Conservation (phyloP, 2,113 vertebrate species). For the Hippoglossus stenolepis region DNA sequence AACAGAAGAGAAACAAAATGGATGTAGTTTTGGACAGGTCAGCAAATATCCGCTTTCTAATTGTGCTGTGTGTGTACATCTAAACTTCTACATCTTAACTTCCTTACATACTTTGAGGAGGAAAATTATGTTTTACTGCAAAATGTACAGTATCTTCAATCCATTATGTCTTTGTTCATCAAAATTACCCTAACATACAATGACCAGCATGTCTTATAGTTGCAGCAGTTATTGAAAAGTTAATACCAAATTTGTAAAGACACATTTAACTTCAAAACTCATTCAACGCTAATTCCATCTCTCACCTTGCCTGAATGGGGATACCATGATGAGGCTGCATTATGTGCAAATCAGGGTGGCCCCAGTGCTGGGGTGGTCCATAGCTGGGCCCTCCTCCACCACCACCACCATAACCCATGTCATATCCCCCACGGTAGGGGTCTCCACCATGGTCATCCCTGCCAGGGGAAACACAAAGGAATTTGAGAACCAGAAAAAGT, state of each 20-base stretch:
- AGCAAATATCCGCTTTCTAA: not conserved
- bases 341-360: slow-evolving; percentile 90
- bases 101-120: no score
- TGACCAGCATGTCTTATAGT: not conserved
- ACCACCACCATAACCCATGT: slow-evolving; percentile 89
- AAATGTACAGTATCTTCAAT: not conserved
- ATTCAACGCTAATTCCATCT: not conserved
- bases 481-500: not conserved
- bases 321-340: slow-evolving; percentile 92
- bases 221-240: not conserved
- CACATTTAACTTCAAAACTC: not conserved
- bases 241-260: not conserved
- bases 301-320: slow-evolving; percentile 93
- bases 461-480: slow-evolving; percentile 39
- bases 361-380: slow-evolving; percentile 93
- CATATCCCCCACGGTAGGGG: slow-evolving; percentile 91
- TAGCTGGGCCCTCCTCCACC: slow-evolving; percentile 88
- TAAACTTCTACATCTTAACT: no score
- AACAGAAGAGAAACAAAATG: not conserved
- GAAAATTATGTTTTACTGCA: no score
- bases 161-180: not conserved
- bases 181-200: no score
- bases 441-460: slow-evolving; percentile 93
- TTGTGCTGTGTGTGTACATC: no score
- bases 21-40: not conserved